Evolutionary conservation across 2,797 vertebrate genomes (phyloP).

Genomic region (Apogon talboti): DNA sequence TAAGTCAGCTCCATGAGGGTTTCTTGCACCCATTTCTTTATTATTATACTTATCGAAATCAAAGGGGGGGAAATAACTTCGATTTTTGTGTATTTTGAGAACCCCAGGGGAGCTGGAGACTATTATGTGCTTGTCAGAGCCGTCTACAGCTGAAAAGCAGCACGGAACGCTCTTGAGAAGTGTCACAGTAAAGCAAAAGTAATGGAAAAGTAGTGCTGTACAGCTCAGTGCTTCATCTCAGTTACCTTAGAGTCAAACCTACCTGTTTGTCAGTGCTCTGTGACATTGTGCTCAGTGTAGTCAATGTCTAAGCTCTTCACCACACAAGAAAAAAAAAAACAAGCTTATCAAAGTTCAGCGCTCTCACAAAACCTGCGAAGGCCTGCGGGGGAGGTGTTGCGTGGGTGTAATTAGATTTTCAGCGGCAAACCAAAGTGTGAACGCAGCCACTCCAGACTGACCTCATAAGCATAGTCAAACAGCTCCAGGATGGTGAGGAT

Average conservation of each 20-base stretch:
- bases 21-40: constrained; percentile 24
- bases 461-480: constrained; percentile 97
- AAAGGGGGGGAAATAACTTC: constrained; percentile 6
- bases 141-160: constrained; percentile 38
- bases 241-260: constrained; percentile 12
- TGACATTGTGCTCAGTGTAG: constrained; percentile 24
- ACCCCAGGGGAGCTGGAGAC: constrained; percentile 18
- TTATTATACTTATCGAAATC: constrained; percentile 37
- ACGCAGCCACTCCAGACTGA: constrained; percentile 59
- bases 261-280: constrained; percentile 37
- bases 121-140: constrained; percentile 50
- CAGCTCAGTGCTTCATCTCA: constrained; percentile 30
- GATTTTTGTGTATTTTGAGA: constrained; percentile 42
- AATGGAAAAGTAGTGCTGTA: constrained; percentile 49
- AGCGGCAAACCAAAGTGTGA: constrained; percentile 1
- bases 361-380: not conserved
- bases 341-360: not conserved
- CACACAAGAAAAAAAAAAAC: constrained; percentile 1
- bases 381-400: not conserved
- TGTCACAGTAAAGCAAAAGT: constrained; percentile 28
- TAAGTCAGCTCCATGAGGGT: constrained; percentile 14
- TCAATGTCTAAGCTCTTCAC: not conserved
- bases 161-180: constrained; percentile 17
- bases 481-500: constrained; percentile 98
- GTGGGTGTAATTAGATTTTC: constrained; percentile 20